Evolutionary conservation across 1,140 invertebrate genomes (phyloP).

Genomic region (Druon quercuslanigerum): DNA sequence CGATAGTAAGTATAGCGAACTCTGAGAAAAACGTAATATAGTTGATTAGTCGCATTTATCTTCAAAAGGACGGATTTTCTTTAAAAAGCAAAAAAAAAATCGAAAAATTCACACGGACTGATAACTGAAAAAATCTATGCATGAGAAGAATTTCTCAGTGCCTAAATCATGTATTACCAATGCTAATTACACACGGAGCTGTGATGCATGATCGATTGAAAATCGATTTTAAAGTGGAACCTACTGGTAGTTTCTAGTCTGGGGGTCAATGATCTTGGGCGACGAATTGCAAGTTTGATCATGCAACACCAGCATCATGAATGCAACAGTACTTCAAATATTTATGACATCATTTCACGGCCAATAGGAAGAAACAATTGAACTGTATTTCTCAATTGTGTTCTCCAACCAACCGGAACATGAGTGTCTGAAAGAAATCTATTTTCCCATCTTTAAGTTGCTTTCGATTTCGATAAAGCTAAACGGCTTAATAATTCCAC

Average conservation of each 20-base stretch:
- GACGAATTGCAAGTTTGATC: conserved; percentile 14
- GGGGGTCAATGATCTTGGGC: background rate
- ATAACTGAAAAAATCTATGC: no score
- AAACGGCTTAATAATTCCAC: no score
- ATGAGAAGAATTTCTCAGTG: no score
- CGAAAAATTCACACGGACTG: no score
- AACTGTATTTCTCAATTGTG: conserved; percentile 36
- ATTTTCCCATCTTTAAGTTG: background rate
- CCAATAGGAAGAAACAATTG: conserved; percentile 43
- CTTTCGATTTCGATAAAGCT: conserved; percentile 21
- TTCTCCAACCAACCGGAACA: conserved; percentile 31
- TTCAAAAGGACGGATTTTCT: no score
- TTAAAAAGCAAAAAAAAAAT: no score
- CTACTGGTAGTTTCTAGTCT: conserved; percentile 5
- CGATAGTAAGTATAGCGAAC: no score
- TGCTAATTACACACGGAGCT: conserved; percentile 2
- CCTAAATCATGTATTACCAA: background rate
- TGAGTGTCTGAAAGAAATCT: background rate
- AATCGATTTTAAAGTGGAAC: conserved; percentile 5
- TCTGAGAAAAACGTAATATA: no score
- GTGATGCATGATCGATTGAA: background rate
- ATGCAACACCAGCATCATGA: background rate
- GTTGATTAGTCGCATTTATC: no score
- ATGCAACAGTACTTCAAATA: conserved; percentile 5
- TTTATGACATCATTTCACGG: conserved; percentile 35